Evolutionary conservation across 2,113 vertebrate species (phyloP), one percentile per base, ranked within the genome.

Genomic region (Atractosteus spatula): DNA sequence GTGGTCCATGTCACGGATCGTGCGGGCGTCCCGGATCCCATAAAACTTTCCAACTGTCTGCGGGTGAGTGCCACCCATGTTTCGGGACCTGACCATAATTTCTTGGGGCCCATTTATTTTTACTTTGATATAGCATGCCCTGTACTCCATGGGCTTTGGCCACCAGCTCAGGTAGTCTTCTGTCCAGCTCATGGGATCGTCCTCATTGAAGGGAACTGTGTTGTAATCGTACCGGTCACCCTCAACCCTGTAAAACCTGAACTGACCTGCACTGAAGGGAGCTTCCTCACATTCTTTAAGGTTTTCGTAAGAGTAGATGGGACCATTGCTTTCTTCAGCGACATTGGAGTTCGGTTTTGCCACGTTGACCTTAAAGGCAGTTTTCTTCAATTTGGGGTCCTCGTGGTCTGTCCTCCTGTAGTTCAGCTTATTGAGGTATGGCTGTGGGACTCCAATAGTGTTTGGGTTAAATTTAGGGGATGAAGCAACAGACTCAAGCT

Each of bases 161-260:
- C 97, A 99, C 97, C 97, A 99, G 0, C 94, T 93, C 73, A 99
- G 83, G 78, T 98, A 99, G 85, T 99, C 96, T 51, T 96, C 95
- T 0, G 96, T 98, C 97, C 97, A 99, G 82, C 95, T 98, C 94
- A 97, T 94, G 12, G 96, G 96, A 71, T 99, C 96, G 0, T 98
- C 94, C 80, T 99, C 97, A 0, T 95, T 96, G 84, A 99, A 99
- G 1, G 94, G 92, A 43, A 99, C 95, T 0, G 97, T 98, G 83
- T 99, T 99, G 67, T 93, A 99, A 78, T 98, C 96, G 0, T 99
- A 99, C 3, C 82, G 84, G 74, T 98, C 95, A 43, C 95, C 95
- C 81, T 99, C 97, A 8, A 97, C 93, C 83, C 96, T 93, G 67
- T 96, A 96, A 83, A 99, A 99, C 17, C 97, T 92, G 76, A 99